Evolutionary conservation across 64 coral and sea anemone genomes (phyloP), one percentile per base, ranked within the genome.

Genomic region (Orbicella faveolata): DNA sequence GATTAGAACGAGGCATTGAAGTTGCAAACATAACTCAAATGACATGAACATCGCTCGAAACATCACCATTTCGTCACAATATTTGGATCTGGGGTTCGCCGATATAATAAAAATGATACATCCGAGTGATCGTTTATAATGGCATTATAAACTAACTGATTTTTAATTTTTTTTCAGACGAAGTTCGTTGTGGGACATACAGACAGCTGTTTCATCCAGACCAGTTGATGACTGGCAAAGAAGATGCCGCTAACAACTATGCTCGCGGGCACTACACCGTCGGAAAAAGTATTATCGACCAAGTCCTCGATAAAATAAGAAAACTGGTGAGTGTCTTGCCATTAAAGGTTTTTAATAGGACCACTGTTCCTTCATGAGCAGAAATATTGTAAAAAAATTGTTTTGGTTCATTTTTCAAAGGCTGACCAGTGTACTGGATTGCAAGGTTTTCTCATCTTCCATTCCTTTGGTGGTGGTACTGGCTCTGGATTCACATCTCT

Each of bases 371-470:
- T 59, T 59, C 44, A 80, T 48, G 44, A 48, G 44, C 44, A 48
- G 44, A 48, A 48, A 6, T 48, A 5, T 6, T 0, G 44, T 48
- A 48, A 48, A 48, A 30, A 48, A 48, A 5, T 52, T 51, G 37
- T 51, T 80, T 80, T 80, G 48, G n/a, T 80, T n/a, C 44, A 17
- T 80, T 52, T 80, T 51, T 80, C 23, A 69, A n/a, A 63, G 39
- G 30, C 55, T 59, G 55, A 59, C 55, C 55, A 87, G 25, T 87
- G 83, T 11, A 87, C 83, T 51, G 87, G 87, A 21, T 59, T 88
- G 44, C 87, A 88, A 88, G 87, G 87, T 77, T 88, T 88, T 26
- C 55, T 88, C 18, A 78, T 88, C 41, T 87, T 87, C 83, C 83
- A 87, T 48, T 87, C 83, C 36, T 87, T 87, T 73, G 83, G 83